Evolutionary conservation across 2,888 invertebrate species (phyloP).

Genomic region (Plagodis pulveraria): DNA sequence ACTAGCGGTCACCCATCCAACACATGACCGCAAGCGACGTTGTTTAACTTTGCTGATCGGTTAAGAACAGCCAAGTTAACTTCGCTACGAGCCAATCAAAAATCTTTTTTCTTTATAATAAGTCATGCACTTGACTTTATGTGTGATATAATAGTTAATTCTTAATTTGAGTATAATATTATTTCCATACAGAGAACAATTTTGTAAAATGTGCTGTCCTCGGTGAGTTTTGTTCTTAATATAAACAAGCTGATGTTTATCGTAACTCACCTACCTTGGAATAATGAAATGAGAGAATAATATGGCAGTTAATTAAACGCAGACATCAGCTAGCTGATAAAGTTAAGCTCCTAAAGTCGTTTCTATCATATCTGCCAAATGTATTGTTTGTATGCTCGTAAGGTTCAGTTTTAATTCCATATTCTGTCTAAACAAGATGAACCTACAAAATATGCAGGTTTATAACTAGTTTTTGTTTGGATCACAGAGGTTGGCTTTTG

Average conservation of each 20-base stretch:
- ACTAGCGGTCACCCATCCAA: too few species aligned
- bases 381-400: background rate
- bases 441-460: conserved; percentile 21
- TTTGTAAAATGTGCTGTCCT: background rate
- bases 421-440: background rate
- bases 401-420: background rate
- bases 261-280: conserved; percentile 58
- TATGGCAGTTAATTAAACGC: conserved; percentile 56
- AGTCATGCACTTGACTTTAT: too few species aligned
- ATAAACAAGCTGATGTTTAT: conserved; percentile 70
- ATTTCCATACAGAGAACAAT: background rate
- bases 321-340: background rate
- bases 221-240: conserved; percentile 35
- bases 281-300: conserved; percentile 54
- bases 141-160: background rate
- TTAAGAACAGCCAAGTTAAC: too few species aligned
- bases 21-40: too few species aligned
- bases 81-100: too few species aligned
- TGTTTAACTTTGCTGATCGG: too few species aligned
- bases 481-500: conserved; percentile 32
- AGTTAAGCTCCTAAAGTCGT: too few species aligned
- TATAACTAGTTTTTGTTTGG: conserved; percentile 31
- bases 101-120: too few species aligned
- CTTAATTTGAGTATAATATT: background rate
- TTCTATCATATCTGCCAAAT: too few species aligned